Evolutionary conservation across 2,888 invertebrate species (phyloP).

Genomic region (Polydesmus complanatus): DNA sequence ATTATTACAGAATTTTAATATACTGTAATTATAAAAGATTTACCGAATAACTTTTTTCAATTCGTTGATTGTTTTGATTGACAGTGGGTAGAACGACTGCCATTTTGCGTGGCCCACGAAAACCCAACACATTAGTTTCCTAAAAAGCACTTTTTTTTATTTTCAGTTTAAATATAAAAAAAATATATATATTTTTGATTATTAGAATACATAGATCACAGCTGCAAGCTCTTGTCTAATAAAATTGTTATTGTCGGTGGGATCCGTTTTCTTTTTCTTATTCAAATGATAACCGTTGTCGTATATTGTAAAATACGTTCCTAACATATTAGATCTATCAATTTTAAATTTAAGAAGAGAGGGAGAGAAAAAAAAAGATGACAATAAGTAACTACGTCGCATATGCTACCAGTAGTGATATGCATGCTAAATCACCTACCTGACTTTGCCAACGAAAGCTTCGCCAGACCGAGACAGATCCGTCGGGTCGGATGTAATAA

Average conservation of each 20-base stretch:
- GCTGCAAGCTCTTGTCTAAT: constrained; percentile 78
- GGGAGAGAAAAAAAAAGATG: no score
- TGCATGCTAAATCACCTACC: constrained; percentile 34
- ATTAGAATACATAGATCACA: constrained; percentile 62
- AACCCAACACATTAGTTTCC: constrained; percentile 97
- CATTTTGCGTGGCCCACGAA: constrained; percentile 99
- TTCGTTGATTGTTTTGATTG: constrained; percentile 71
- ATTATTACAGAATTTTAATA: constrained; percentile 15
- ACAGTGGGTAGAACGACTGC: constrained; percentile 95
- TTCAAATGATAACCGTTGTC: constrained; percentile 59
- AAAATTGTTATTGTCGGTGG: constrained; percentile 22
- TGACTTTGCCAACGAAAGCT: constrained; percentile 85
- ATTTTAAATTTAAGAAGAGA: no score
- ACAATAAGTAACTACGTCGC: no score
- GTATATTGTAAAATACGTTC: constrained; percentile 93
- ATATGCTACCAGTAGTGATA: no score
- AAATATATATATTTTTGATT: neutral
- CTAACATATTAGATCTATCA: constrained; percentile 67
- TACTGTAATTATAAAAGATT: neutral
- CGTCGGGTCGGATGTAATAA: constrained; percentile 94
- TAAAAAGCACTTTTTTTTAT: no score
- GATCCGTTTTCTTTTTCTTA: constrained; percentile 6
- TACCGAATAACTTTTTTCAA: constrained; percentile 41
- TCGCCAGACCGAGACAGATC: constrained; percentile 86
- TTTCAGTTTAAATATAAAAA: neutral